Base-by-base conservation (phyloP, 2,797 vertebrate genomes). In the Falco naumanni region DNA sequence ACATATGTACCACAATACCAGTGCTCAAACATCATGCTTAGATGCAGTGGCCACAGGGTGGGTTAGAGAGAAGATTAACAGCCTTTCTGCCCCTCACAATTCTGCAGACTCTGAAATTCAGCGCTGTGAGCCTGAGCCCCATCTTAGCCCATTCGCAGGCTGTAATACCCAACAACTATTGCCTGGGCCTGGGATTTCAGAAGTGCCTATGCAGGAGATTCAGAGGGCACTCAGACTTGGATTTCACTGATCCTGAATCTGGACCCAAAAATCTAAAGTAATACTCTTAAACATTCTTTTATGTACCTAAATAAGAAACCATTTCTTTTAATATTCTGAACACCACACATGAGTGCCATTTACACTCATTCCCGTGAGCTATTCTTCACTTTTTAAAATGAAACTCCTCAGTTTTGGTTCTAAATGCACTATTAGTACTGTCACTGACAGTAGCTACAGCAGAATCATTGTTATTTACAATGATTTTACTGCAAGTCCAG, bases 121-220 rank as follows among this genome's bases (percentile, higher is more conserved):
- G 14, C 39, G 33, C 9, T 0, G 0, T 1, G 4, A 78, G 15
- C 53, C 22, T 0, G 0, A 65, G 31, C 4, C 56, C 10, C 4
- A 6, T 29, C 41, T 78, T 79, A 87, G n/a, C 10, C 33, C 29
- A 10, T 65, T 4, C 45, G 22, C 29, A 20, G 20, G 20, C 39
- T 68, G 16, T 56, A 81, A 56, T 17, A 17, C 5, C 45, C 41
- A 47, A 33, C 1, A 3, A 45, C 5, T 33, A 29, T 41, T 69
- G 11, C 8, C 39, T 43, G 34, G 5, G 50, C 16, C 51, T 65
- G 43, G 53, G 33, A n/a, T 51, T 56, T 84, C 63, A 61, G n/a
- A 66, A 9, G 5, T 72, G 31, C 28, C 34, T 76, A 19, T 0
- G 0, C 50, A 76, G 43, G 34, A 47, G 26, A 16, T 14, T 54